Conservation (phyloP, 1,140 invertebrate genomes). For the Cyclina sinensis region DNA sequence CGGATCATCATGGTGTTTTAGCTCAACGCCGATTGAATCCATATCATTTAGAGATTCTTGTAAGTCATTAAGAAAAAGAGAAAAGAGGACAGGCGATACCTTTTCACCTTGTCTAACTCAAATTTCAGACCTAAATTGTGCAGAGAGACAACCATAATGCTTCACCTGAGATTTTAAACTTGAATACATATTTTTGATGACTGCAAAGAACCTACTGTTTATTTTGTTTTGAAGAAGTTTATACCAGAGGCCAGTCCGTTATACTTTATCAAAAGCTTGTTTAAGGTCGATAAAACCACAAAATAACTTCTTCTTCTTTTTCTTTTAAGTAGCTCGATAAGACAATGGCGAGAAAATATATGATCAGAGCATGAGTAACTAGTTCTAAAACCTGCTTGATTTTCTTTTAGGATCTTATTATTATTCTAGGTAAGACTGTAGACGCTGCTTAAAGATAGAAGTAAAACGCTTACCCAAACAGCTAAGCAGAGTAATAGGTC, state of each 20-base stretch:
- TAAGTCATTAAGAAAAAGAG: constrained; percentile 27
- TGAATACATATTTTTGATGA: constrained; percentile 44
- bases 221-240: constrained; percentile 34
- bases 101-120: constrained; percentile 50
- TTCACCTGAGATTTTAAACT: constrained; percentile 38
- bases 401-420: background rate
- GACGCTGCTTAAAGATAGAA: constrained; percentile 45
- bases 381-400: background rate
- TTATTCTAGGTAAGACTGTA: background rate
- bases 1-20: background rate
- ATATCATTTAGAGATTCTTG: background rate
- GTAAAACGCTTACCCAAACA: constrained; percentile 65
- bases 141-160: background rate
- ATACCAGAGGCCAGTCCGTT: constrained; percentile 15
- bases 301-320: constrained; percentile 13
- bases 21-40: background rate
- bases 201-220: constrained; percentile 40
- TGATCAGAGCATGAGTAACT: constrained; percentile 14
- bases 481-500: constrained; percentile 58
- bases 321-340: background rate
- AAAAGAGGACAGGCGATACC: constrained; percentile 35
- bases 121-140: background rate
- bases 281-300: constrained; percentile 35
- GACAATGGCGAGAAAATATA: background rate
- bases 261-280: constrained; percentile 41